A percentile compares a stretch with the other conserved stretches of the same genome.
Evolutionary conservation across 1,140 invertebrate genomes (phyloP).

Genomic region (Zaprionus vittiger): DNA sequence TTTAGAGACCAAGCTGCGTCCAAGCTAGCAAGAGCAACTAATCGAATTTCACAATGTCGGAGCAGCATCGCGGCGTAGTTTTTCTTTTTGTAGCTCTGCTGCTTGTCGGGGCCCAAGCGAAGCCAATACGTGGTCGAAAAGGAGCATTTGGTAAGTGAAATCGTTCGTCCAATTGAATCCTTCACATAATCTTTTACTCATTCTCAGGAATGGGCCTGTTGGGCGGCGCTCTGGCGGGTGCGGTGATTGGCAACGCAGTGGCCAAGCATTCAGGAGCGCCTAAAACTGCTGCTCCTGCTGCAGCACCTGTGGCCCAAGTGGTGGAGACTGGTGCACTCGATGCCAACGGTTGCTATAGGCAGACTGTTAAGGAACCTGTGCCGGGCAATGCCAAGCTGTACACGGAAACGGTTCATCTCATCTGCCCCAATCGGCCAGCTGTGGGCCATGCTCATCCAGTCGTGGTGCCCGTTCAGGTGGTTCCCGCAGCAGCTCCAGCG

Average conservation of each 20-base stretch:
- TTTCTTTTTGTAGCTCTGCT: conserved; percentile 39
- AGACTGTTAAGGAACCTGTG: conserved; percentile 57
- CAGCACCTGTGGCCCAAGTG: conserved; percentile 44
- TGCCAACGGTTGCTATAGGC: conserved; percentile 64
- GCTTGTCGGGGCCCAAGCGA: conserved; percentile 38
- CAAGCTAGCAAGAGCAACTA: conserved; percentile 2
- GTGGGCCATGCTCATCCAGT: not conserved
- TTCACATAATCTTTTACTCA: not conserved
- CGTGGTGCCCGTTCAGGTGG: not conserved
- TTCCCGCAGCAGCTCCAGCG: not conserved
- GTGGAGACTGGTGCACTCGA: conserved; percentile 53
- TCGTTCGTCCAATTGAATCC: not conserved
- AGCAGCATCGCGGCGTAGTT: conserved; percentile 21
- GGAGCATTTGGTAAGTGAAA: conserved; percentile 54
- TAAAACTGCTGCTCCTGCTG: conserved; percentile 24
- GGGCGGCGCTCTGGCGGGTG: conserved; percentile 61
- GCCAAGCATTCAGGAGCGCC: conserved; percentile 29
- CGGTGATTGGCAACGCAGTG: conserved; percentile 36
- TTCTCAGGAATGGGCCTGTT: conserved; percentile 52
- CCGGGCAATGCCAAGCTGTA: conserved; percentile 47
- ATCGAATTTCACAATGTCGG: conserved; percentile 46
- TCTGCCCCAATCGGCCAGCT: conserved; percentile 54
- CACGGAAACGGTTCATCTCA: conserved; percentile 57
- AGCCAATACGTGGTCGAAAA: conserved; percentile 50
- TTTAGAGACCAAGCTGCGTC: conserved; percentile 17